phyloP scores from a whole-genome alignment of 2,113 vertebrate species.

The Bujurquina vittata region DNA sequence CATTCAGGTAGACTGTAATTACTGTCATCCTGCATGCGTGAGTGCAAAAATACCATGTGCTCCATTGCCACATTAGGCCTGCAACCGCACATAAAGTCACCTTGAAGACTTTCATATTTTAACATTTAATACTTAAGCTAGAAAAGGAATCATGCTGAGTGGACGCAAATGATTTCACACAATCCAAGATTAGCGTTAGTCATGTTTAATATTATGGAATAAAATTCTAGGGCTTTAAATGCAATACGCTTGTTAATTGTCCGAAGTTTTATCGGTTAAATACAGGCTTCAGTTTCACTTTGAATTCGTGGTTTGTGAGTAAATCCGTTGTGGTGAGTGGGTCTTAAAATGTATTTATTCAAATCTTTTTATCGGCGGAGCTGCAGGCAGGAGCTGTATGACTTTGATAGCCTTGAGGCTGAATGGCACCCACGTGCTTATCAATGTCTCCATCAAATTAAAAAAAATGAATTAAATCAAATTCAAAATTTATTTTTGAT shows the following conservation, averaged over 20 bases:
- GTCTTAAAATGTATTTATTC: slow-evolving; percentile 60
- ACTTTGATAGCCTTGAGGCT: slow-evolving; percentile 52
- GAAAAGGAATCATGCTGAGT: not conserved
- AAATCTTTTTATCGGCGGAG: slow-evolving; percentile 71
- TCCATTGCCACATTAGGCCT: slow-evolving; percentile 36
- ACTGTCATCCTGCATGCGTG: not conserved
- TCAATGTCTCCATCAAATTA: slow-evolving; percentile 41
- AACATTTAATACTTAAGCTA: not conserved
- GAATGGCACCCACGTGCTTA: slow-evolving; percentile 47
- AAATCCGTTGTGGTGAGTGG: not conserved
- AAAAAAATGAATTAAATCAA: not conserved
- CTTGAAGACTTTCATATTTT: slow-evolving; percentile 50
- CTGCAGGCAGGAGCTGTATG: slow-evolving; percentile 51
- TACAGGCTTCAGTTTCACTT: not conserved
- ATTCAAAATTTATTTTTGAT: not conserved
- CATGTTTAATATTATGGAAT: not conserved
- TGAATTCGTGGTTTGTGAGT: not conserved
- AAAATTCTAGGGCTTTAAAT: not conserved
- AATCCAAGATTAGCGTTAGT: not conserved
- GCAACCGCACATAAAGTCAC: slow-evolving; percentile 56
- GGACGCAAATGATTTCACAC: not conserved
- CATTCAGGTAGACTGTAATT: slow-evolving; percentile 88
- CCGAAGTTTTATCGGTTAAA: not conserved
- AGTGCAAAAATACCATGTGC: not conserved
- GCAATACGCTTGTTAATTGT: not conserved